Conservation (phyloP, 1,140 invertebrate genomes). For the Gryon sp. region DNA sequence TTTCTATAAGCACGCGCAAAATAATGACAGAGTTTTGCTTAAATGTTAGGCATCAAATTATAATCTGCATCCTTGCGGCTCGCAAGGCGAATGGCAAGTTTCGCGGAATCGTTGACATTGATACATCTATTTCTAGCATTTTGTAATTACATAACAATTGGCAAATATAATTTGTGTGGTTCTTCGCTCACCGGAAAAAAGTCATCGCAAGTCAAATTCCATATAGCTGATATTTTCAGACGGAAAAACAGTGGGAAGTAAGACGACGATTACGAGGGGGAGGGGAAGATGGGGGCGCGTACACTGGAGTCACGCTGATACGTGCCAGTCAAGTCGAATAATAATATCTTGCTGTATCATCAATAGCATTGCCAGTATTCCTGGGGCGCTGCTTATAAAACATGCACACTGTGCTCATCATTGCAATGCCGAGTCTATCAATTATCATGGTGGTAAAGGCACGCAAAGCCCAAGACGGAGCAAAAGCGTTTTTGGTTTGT, state of each 20-base stretch:
- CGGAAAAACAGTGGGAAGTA: no score
- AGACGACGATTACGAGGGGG: no score
- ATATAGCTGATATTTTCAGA: slow-evolving; percentile 6
- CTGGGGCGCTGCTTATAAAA: slow-evolving; percentile 28
- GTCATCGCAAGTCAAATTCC: slow-evolving; percentile 18
- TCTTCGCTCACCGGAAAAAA: slow-evolving; percentile 16
- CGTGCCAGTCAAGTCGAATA: slow-evolving; percentile 12
- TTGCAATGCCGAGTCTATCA: slow-evolving; percentile 23
- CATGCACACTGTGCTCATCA: slow-evolving; percentile 30
- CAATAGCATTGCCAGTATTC: slow-evolving; percentile 11
- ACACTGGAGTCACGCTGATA: no score
- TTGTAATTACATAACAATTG: slow-evolving; percentile 43
- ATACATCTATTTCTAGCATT: slow-evolving; percentile 23
- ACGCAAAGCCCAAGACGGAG: slow-evolving; percentile 8
- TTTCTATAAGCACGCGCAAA: slow-evolving; percentile 7
- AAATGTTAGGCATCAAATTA: slow-evolving; percentile 30
- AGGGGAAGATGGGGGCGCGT: no score
- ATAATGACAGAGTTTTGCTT: slow-evolving; percentile 30
- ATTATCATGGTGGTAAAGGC: slow-evolving; percentile 40
- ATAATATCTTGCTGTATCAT: slow-evolving; percentile 19
- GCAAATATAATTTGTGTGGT: slow-evolving; percentile 13
- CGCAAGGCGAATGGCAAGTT: slow-evolving; percentile 4
- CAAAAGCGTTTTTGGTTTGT: slow-evolving; percentile 14
- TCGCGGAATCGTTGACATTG: slow-evolving; percentile 29
- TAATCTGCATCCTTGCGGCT: slow-evolving; percentile 14